These are phyloP conservation scores for Cephus nigrinus DNA, from an alignment of 2,888 invertebrate genomes.

Conservation along the genomic window DNA sequence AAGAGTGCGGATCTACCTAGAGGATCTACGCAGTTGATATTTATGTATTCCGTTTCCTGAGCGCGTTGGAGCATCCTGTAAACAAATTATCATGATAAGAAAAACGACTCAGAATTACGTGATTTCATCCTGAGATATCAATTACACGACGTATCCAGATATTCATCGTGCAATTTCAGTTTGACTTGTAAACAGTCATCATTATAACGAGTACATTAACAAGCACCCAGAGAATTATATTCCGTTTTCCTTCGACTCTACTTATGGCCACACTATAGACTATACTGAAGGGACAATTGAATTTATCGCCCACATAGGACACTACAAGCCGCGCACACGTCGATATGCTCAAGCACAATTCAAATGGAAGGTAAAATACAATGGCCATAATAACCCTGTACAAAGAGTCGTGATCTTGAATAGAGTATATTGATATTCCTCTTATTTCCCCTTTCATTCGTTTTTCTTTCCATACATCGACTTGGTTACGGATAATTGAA, in stretches of 20 bases:
- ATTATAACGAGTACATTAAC: background rate
- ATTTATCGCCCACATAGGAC: background rate
- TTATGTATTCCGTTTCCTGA: conserved; percentile 82
- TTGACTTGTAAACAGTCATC: background rate
- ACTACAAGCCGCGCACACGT: background rate
- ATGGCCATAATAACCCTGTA: background rate
- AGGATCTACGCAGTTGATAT: conserved; percentile 98
- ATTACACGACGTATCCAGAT: background rate
- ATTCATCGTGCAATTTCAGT: background rate
- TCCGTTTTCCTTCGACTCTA: background rate
- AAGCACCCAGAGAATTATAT: background rate
- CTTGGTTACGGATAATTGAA: background rate
- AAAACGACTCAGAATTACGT: background rate
- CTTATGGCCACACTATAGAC: background rate
- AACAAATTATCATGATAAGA: conserved; percentile 27
- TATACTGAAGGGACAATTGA: background rate
- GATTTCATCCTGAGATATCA: background rate
- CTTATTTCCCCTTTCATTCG: background rate
- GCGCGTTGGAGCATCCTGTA: conserved; percentile 82
- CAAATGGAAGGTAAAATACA: background rate
- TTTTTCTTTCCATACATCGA: background rate
- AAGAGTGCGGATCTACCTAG: conserved; percentile 94
- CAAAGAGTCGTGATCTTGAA: background rate
- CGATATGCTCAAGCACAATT: background rate
- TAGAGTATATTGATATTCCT: background rate